Conservation (phyloP, 2,888 invertebrate genomes). For the Athalia rosae region DNA sequence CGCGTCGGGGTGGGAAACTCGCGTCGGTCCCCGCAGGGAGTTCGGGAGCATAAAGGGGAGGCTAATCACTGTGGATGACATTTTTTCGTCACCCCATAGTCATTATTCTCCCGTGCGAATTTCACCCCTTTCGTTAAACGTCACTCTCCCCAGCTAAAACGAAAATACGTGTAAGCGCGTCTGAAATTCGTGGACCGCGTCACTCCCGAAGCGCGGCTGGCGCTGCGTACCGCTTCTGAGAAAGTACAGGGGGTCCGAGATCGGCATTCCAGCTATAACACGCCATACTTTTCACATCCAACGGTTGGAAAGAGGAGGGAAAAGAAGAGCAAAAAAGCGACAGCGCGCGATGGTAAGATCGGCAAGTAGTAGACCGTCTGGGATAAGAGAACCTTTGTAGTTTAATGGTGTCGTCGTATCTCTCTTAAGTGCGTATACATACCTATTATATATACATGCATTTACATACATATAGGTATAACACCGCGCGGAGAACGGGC, state of each 20-base stretch:
- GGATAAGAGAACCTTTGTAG: neutral
- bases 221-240: no score
- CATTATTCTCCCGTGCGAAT: neutral
- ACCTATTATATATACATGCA: neutral
- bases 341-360: no score
- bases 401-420: constrained; percentile 3
- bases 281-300: no score
- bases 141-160: neutral
- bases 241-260: no score
- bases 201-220: no score
- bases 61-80: constrained; percentile 33
- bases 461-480: neutral
- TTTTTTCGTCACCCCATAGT: constrained; percentile 13
- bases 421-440: neutral
- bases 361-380: neutral
- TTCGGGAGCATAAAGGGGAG: constrained; percentile 4
- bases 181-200: neutral
- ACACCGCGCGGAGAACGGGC: no score
- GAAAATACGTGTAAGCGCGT: no score
- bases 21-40: neutral
- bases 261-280: no score
- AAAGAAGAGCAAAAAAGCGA: no score
- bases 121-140: neutral
- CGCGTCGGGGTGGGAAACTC: neutral
- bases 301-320: no score